These are phyloP conservation scores for Ovis canadensis DNA, from an alignment of 2,113 vertebrate genomes.

Conservation along the genomic window DNA sequence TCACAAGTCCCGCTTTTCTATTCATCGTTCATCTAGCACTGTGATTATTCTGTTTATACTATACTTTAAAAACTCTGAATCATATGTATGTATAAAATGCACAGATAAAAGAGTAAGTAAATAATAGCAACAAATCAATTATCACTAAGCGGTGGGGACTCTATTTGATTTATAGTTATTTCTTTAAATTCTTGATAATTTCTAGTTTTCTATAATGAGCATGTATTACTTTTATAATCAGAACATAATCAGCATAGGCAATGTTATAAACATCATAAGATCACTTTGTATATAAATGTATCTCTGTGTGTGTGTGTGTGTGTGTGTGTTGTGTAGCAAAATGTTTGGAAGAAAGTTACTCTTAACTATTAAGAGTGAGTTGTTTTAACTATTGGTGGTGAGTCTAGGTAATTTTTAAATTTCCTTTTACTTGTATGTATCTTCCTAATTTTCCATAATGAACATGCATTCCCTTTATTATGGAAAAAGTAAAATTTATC, in stretches of 20 bases:
- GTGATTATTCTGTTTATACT: not conserved
- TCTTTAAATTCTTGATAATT: not conserved
- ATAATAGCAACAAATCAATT: not conserved
- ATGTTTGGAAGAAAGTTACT: not conserved
- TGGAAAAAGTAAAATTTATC: not conserved
- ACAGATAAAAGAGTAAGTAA: not conserved
- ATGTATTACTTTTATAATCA: not conserved
- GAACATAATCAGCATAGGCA: not conserved
- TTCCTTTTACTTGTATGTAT: not conserved
- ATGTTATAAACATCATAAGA: not conserved
- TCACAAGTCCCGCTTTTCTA: not conserved
- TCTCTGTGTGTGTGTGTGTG: rapidly evolving
- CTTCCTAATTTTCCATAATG: not conserved
- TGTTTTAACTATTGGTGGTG: not conserved
- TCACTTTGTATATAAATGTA: not conserved
- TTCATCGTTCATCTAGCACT: not conserved
- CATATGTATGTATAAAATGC: not conserved
- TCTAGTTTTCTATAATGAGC: not conserved
- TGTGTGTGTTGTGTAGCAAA: not conserved
- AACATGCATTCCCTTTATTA: not conserved
- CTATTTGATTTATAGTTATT: not conserved
- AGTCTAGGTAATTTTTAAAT: not conserved
- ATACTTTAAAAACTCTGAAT: not conserved
- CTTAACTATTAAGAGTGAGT: not conserved
- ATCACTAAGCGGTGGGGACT: not conserved